These are phyloP conservation scores for Polyploca ridens DNA, from an alignment of 2,888 invertebrate species.

Conservation along the genomic window DNA sequence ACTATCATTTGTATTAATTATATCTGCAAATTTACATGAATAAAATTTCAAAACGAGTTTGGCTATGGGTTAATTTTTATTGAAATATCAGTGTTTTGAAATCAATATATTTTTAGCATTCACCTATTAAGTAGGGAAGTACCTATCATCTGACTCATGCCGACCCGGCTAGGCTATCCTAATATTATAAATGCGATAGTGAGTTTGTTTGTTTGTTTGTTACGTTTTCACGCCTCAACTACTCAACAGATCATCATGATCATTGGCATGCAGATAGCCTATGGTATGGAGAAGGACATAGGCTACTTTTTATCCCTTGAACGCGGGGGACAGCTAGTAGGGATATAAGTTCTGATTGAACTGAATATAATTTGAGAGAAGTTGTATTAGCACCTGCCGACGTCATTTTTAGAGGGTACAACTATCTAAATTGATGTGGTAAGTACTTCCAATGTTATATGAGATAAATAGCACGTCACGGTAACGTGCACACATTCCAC, in stretches of 20 bases:
- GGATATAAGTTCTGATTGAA: slow-evolving; percentile 28
- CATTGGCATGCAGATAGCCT: too few relatives aligned
- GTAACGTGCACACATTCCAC: slow-evolving; percentile 53
- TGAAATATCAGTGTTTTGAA: not conserved
- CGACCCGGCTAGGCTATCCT: too few relatives aligned
- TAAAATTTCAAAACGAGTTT: slow-evolving; percentile 83
- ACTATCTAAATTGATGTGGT: slow-evolving; percentile 44
- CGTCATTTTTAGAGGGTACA: slow-evolving; percentile 48
- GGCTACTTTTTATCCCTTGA: too few relatives aligned
- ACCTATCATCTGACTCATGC: too few relatives aligned
- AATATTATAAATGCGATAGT: too few relatives aligned
- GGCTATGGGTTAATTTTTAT: slow-evolving; percentile 60
- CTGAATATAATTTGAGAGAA: slow-evolving; percentile 57
- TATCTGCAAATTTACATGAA: slow-evolving; percentile 85
- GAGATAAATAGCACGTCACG: slow-evolving; percentile 58
- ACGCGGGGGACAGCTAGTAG: too few relatives aligned
- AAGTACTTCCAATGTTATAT: slow-evolving; percentile 34
- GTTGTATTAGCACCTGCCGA: slow-evolving; percentile 40
- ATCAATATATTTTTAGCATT: not conserved
- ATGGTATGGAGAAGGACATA: too few relatives aligned
- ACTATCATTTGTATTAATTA: slow-evolving; percentile 84
- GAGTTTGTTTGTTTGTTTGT: too few relatives aligned
- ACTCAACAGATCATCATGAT: too few relatives aligned
- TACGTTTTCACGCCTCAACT: too few relatives aligned
- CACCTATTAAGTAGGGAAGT: not conserved